Evolutionary conservation across 2,888 invertebrate genomes (phyloP).

Genomic region (Eurytoma adleriae): DNA sequence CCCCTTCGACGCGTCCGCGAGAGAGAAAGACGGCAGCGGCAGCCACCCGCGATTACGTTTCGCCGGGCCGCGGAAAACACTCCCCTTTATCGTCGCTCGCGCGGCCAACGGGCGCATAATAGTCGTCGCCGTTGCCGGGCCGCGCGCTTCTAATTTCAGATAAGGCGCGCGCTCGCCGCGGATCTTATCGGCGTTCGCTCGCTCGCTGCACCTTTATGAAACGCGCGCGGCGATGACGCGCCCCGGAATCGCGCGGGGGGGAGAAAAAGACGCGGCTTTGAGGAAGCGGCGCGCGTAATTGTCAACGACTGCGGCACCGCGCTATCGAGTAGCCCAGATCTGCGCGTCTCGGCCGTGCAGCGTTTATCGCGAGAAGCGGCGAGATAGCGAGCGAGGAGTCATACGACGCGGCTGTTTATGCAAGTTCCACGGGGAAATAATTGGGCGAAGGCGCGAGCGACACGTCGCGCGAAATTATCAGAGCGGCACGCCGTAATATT

Average conservation of each 20-base stretch:
- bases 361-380: not conserved
- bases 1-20: conserved; percentile 15
- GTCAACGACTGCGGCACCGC: not conserved
- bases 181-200: conserved; percentile 14
- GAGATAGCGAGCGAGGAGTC: not conserved
- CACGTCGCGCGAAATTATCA: conserved; percentile 26
- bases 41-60: not conserved
- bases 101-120: not conserved
- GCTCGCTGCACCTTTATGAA: no score
- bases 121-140: not conserved
- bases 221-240: no score
- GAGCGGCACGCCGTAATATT: conserved; percentile 19
- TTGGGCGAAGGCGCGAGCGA: not conserved
- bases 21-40: conserved; percentile 8
- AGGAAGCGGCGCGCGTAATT: no score
- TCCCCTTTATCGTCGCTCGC: conserved; percentile 12
- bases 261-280: no score
- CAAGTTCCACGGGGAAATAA: conserved; percentile 18
- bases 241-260: no score
- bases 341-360: not conserved
- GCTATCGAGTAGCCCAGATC: not conserved
- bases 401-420: not conserved
- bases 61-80: not conserved
- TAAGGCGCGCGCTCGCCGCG: not conserved
- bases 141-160: conserved; percentile 44